Evolutionary conservation across 2,888 invertebrate species (phyloP), one percentile per base, ranked within the genome.

Genomic region (Enoplolaimus lenunculus): DNA sequence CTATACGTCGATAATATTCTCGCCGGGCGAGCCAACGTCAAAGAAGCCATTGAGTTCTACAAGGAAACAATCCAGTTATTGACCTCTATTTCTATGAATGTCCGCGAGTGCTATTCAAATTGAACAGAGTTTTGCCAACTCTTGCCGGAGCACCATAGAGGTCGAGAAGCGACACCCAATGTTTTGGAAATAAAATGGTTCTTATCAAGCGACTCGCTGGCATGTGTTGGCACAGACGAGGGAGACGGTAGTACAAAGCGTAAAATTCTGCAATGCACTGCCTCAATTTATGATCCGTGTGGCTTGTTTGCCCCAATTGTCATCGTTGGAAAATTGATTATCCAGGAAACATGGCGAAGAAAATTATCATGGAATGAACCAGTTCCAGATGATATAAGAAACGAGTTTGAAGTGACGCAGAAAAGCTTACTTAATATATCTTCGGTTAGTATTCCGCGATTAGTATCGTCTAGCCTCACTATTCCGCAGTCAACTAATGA

Each of bases 1-100:
- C n/a, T 67, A 21, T 28, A 67, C 33, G 67, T 33, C n/a, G 67
- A 67, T 29, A 67, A 67, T n/a, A 33, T 67, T 3, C 7, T 67
- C 7, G n/a, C 29, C 7, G 62, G 62, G 28, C 28, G 31, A 62
- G n/a, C 7, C 31, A 29, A 13, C 31, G n/a, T n/a, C 7, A 13
- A 13, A n/a, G 62, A 62, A 29, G 62, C 62, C n/a, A 26, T 29
- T 29, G 7, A 62, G 13, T 62, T 29, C 62, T 62, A 62, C 62
- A 13, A 29, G 28, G 31, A 31, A 62, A 29, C 62, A 62, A 62
- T 16, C 7, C 28, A 62, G 28, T 62, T 62, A 31, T 62, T 62
- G 7, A 13, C 29, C 28, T 7, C 7, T 29, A 31, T 31, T 7
- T 62, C 62, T 3, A 62, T 62, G 62, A 62, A 62, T 29, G 29